phyloP scores from a whole-genome alignment of 1,140 invertebrate genomes.

The Aricia agestis region DNA sequence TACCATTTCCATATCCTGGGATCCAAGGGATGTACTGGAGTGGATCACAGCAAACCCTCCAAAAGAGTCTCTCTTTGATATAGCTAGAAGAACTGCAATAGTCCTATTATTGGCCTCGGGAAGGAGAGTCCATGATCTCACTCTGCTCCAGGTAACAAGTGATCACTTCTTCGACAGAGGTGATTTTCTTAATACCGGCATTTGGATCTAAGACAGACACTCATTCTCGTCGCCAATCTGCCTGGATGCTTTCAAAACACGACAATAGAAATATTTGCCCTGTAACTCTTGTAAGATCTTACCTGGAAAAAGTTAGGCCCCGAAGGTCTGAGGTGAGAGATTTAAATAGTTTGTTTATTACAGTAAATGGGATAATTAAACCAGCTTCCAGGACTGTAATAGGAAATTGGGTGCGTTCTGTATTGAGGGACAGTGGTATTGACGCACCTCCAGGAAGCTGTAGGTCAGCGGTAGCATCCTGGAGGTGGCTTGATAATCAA shows the following conservation, averaged over 20 bases:
- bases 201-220: constrained; percentile 27
- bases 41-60: constrained; percentile 12
- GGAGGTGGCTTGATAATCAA: constrained; percentile 15
- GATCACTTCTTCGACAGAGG: constrained; percentile 21
- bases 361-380: constrained; percentile 6
- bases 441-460: constrained; percentile 18
- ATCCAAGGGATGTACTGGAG: constrained; percentile 17
- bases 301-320: constrained; percentile 10
- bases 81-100: constrained; percentile 21
- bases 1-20: background rate
- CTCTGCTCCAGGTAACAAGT: constrained; percentile 12
- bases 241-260: constrained; percentile 24
- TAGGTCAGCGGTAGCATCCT: constrained; percentile 21
- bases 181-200: constrained; percentile 20
- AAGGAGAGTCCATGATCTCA: background rate
- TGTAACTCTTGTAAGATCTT: constrained; percentile 18
- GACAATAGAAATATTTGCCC: constrained; percentile 18
- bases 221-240: constrained; percentile 20
- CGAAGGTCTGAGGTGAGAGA: constrained; percentile 13
- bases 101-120: background rate
- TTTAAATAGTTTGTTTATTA: constrained; percentile 24
- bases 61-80: constrained; percentile 21
- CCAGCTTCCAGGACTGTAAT: constrained; percentile 23
- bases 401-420: constrained; percentile 22
- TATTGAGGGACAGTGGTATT: constrained; percentile 23